phyloP scores from a whole-genome alignment of 2,113 vertebrate species.

The Seriola dumerili region DNA sequence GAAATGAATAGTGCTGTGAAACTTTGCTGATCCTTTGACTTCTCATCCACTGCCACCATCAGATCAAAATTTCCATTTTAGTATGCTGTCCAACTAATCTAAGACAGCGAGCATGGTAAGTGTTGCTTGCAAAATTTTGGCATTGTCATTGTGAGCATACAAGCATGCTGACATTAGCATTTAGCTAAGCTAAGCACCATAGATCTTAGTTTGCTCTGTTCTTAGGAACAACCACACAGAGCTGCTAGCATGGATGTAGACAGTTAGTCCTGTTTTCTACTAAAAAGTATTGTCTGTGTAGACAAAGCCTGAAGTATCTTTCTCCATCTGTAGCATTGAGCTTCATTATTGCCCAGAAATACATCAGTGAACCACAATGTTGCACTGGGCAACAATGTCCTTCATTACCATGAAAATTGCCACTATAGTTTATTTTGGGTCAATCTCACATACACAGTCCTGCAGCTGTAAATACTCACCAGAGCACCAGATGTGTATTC shows the following conservation, averaged over 20 bases:
- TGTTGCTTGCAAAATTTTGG: neutral
- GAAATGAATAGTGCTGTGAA: too few relatives aligned
- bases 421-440: constrained; percentile 14
- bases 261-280: neutral
- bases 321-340: neutral
- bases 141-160: neutral
- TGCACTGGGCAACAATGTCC: constrained; percentile 7
- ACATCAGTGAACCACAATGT: neutral
- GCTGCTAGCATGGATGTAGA: too few relatives aligned
- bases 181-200: neutral
- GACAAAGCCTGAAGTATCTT: constrained; percentile 11
- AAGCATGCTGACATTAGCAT: neutral
- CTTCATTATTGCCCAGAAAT: constrained; percentile 1
- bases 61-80: too few relatives aligned
- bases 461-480: constrained; percentile 19
- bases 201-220: too few relatives aligned
- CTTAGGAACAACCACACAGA: too few relatives aligned
- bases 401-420: neutral
- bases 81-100: neutral
- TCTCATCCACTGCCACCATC: too few relatives aligned
- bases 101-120: neutral
- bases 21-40: too few relatives aligned
- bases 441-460: neutral
- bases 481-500: neutral
- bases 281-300: neutral